phyloP scores from a whole-genome alignment of 2,888 invertebrate species.

The Phanerotoma sp. region DNA sequence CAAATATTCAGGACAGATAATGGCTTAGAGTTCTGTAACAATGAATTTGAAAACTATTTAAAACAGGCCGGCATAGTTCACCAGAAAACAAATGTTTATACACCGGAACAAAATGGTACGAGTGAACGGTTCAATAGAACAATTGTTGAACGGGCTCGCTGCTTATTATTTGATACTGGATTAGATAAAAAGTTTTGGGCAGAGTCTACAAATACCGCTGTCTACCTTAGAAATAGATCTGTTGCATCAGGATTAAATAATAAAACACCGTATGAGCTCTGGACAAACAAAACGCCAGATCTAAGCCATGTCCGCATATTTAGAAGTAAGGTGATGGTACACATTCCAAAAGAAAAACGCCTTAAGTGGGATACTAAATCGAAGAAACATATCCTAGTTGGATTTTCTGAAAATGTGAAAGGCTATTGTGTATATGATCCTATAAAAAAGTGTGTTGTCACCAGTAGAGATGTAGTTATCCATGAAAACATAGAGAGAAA shows the following conservation, averaged over 20 bases:
- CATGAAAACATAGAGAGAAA: too few relatives aligned
- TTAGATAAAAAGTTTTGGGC: conserved; percentile 34
- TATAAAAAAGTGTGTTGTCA: background rate
- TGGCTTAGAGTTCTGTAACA: conserved; percentile 7
- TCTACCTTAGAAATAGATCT: conserved; percentile 35
- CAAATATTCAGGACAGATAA: conserved; percentile 15
- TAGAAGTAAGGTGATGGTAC: conserved; percentile 45
- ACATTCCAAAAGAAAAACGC: conserved; percentile 44
- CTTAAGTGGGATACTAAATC: conserved; percentile 27
- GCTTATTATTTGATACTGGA: conserved; percentile 32
- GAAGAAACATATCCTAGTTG: conserved; percentile 23
- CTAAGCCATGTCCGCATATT: conserved; percentile 48
- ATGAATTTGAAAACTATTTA: conserved; percentile 2
- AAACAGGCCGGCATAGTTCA: conserved; percentile 22
- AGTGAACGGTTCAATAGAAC: conserved; percentile 32
- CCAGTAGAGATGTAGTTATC: too few relatives aligned
- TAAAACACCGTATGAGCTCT: conserved; percentile 47
- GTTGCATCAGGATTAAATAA: conserved; percentile 24
- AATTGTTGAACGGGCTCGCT: conserved; percentile 33
- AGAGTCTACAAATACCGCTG: conserved; percentile 36
- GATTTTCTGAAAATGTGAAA: conserved; percentile 31
- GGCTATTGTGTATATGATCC: conserved; percentile 26
- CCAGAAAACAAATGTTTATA: conserved; percentile 26
- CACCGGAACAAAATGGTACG: conserved; percentile 33
- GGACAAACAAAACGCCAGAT: conserved; percentile 45